Conservation (phyloP, 2,113 vertebrate species). For the Fregata magnificens region DNA sequence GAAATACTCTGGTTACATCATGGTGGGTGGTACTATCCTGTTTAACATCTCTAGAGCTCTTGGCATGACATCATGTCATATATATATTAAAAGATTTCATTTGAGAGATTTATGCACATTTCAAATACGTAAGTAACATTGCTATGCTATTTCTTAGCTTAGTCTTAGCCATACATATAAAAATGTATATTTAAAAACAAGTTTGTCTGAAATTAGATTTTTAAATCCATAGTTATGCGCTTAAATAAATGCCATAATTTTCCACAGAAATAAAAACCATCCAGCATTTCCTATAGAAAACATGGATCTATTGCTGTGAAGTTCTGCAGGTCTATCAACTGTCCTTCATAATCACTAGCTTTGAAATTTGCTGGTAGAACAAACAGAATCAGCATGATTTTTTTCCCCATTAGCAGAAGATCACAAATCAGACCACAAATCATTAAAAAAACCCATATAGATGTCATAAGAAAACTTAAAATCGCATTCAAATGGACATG, state of each 20-base stretch:
- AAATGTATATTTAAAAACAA: not conserved
- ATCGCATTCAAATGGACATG: not conserved
- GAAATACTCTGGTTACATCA: not conserved
- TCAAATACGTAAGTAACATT: not conserved
- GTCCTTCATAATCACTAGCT: not conserved
- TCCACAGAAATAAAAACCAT: not conserved
- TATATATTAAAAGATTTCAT: not conserved
- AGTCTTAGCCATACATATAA: not conserved
- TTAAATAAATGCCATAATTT: not conserved
- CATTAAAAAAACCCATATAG: not conserved
- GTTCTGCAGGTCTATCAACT: not conserved
- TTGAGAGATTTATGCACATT: not conserved
- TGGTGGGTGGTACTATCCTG: not conserved
- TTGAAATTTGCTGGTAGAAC: not conserved
- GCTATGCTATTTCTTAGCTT: not conserved
- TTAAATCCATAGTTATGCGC: not conserved
- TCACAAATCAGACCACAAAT: not conserved
- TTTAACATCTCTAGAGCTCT: not conserved
- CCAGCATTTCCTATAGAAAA: not conserved
- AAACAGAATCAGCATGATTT: not conserved
- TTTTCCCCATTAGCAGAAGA: not conserved
- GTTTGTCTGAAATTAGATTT: not conserved
- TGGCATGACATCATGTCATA: not conserved
- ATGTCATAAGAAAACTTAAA: not conserved
- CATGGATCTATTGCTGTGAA: not conserved